These are phyloP conservation scores for Drosophila willistoni DNA, from an alignment of 1,140 invertebrate genomes.

Conservation along the genomic window DNA sequence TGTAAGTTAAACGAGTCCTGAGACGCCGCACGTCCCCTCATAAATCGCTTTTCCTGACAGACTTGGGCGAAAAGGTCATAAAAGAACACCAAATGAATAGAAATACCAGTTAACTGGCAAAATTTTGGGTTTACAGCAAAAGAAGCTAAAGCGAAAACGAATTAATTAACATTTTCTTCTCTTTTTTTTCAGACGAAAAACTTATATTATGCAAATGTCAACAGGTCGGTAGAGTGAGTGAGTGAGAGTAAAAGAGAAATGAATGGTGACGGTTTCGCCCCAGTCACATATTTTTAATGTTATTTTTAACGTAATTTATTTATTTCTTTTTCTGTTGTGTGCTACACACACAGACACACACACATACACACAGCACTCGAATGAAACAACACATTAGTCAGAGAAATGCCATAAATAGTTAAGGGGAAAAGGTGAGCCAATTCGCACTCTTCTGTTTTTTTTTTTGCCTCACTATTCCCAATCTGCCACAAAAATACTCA, in stretches of 20 bases:
- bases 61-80: conserved; percentile 38
- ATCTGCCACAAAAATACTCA: conserved; percentile 5
- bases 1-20: conserved; percentile 31
- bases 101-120: not conserved
- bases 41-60: not conserved
- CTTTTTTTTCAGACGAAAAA: conserved; percentile 36
- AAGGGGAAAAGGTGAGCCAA: conserved; percentile 32
- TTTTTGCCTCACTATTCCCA: not conserved
- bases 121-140: conserved; percentile 2
- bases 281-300: conserved; percentile 48
- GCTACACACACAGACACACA: conserved; percentile 61
- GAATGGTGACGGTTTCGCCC: conserved; percentile 38
- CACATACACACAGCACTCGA: conserved; percentile 48
- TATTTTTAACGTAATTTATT: conserved; percentile 63
- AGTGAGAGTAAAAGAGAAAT: conserved; percentile 1
- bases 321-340: conserved; percentile 19
- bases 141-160: conserved; percentile 39
- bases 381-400: conserved; percentile 74
- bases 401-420: conserved; percentile 72
- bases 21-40: not conserved
- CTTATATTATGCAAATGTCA: conserved; percentile 72
- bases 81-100: conserved; percentile 23
- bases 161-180: conserved; percentile 58
- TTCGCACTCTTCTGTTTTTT: conserved; percentile 23
- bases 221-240: conserved; percentile 53